Evolutionary conservation across 1,140 invertebrate genomes (phyloP), one percentile per base, ranked within the genome.

Genomic region (Bilobella aurantiaca): DNA sequence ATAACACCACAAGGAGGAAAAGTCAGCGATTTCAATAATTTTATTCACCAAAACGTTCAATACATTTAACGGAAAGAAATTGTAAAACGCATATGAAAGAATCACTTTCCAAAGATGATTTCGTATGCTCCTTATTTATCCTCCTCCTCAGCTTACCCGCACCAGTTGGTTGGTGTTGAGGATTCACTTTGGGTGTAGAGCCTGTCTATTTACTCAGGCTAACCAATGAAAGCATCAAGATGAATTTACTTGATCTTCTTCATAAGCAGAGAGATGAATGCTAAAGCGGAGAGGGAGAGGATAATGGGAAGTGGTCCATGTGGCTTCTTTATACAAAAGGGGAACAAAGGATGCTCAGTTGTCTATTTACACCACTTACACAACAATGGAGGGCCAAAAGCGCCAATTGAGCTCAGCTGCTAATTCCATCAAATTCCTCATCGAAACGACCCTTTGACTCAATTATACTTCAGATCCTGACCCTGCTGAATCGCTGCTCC

Each of bases 201-300:
- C 14, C 3, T 53, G 49, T 53, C 49, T 53, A 53, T 53, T 53
- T 53, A 53, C 49, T 53, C 49, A 53, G 49, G 49, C 49, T 53
- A 53, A 53, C 49, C 49, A 53, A 23, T 16, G 23, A 23, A 53
- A 53, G 8, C 12, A 53, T 12, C 37, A 8, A 42, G 37, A 42
- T 42, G 37, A 42, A n/a, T n/a, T n/a, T n/a, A n/a, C n/a, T n/a
- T n/a, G n/a, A n/a, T n/a, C n/a, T n/a, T n/a, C n/a, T n/a, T n/a
- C n/a, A n/a, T n/a, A n/a, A n/a, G n/a, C n/a, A n/a, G n/a, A n/a
- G n/a, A n/a, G n/a, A n/a, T 42, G 37, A 42, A 12, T 12, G n/a
- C 8, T 42, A 42, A 42, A 12, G 37, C 8, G 37, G 37, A n/a
- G 8, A 8, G n/a, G 37, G 37, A 42, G 37, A 42, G 37, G n/a